These are phyloP conservation scores for Eidolon helvum DNA, from an alignment of 2,113 vertebrate genomes.

Conservation along the genomic window DNA sequence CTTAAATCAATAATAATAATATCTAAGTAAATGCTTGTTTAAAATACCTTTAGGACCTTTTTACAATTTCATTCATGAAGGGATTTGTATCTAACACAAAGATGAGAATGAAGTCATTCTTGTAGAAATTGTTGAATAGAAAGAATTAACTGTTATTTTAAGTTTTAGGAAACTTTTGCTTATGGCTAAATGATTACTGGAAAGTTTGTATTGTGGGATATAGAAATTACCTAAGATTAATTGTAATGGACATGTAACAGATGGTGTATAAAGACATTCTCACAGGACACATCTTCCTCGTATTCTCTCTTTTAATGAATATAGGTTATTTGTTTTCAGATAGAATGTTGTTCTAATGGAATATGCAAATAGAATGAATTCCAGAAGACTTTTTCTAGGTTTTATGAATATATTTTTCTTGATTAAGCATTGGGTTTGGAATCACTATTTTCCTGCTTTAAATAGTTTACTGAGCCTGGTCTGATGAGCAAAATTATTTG, in stretches of 20 bases:
- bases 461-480: not conserved
- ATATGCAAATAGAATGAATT: not conserved
- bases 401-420: slow-evolving; percentile 10
- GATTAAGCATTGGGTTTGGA: not conserved
- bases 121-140: slow-evolving; percentile 27
- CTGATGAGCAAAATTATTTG: not conserved
- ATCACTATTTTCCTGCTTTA: not conserved
- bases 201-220: not conserved
- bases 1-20: slow-evolving; percentile 58
- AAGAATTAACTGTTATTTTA: slow-evolving; percentile 45
- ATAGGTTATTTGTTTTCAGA: not conserved
- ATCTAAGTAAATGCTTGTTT: slow-evolving; percentile 46
- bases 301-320: slow-evolving; percentile 15
- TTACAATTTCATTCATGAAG: not conserved
- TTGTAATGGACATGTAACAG: not conserved
- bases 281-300: not conserved
- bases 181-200: slow-evolving; percentile 4
- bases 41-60: slow-evolving; percentile 4
- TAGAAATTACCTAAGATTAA: not conserved
- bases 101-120: slow-evolving; percentile 27
- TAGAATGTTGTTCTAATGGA: not conserved
- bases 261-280: not conserved
- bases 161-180: slow-evolving; percentile 41
- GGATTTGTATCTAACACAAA: slow-evolving; percentile 48
- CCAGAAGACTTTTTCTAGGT: not conserved